Conservation (phyloP, 2,888 invertebrate genomes). For the Serrognathus titanus region DNA sequence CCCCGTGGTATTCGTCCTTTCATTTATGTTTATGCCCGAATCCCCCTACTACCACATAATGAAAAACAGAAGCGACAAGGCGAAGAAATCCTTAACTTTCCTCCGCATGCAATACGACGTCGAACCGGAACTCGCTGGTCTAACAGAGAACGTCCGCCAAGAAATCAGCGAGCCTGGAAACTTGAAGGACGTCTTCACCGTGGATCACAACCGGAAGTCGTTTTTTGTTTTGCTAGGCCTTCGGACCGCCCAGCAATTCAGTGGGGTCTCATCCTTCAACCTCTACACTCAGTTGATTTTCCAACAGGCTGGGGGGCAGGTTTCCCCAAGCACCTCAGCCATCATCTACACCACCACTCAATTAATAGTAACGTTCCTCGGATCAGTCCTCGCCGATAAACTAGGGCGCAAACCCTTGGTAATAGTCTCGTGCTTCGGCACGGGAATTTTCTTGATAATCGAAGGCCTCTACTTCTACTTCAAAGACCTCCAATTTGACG, state of each 20-base stretch:
- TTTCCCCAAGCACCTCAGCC: conserved; percentile 41
- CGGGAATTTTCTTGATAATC: conserved; percentile 22
- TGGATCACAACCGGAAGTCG: conserved; percentile 58
- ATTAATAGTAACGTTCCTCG: conserved; percentile 35
- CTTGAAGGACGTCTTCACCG: conserved; percentile 54
- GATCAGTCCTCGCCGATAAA: conserved; percentile 37
- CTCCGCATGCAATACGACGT: conserved; percentile 32
- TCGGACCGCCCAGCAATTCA: conserved; percentile 35
- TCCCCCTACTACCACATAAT: conserved; percentile 52
- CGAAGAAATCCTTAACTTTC: conserved; percentile 28
- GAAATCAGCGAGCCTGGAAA: conserved; percentile 46
- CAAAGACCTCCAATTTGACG: conserved; percentile 25
- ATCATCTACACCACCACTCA: conserved; percentile 49
- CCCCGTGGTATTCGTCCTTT: conserved; percentile 54
- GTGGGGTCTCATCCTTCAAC: conserved; percentile 34
- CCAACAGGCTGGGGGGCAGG: conserved; percentile 34
- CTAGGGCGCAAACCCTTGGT: conserved; percentile 49
- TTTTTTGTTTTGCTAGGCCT: conserved; percentile 58
- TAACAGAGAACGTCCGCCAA: conserved; percentile 33
- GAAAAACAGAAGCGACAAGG: conserved; percentile 31
- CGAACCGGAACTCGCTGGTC: conserved; percentile 30
- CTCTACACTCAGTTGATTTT: conserved; percentile 40
- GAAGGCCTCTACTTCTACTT: conserved; percentile 30
- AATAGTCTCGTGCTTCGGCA: conserved; percentile 50
- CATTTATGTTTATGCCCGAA: conserved; percentile 62